Percentiles rank a stretch among this genome's conserved stretches.
Conservation (phyloP, 2,888 invertebrate genomes). For the Hirtodrosophila trivittata region DNA sequence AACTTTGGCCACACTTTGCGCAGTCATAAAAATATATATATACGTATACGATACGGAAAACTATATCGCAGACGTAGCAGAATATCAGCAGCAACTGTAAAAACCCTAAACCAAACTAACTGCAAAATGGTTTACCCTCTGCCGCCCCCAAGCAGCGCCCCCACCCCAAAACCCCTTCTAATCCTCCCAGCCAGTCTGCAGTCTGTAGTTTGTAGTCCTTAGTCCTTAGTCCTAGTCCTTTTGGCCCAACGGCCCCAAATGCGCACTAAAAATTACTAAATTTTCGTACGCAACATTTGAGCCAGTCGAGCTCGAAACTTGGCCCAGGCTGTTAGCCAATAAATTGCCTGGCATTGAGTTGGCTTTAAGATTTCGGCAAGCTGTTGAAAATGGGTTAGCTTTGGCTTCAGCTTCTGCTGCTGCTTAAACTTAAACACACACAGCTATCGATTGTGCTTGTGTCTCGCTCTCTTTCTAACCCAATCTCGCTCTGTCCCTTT, state of each 20-base stretch:
- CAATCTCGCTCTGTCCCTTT: conserved; percentile 31
- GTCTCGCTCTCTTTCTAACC: not conserved
- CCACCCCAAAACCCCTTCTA: too few relatives aligned
- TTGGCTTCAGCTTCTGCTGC: conserved; percentile 12
- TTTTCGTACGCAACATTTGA: conserved; percentile 63
- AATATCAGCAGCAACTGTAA: conserved; percentile 63
- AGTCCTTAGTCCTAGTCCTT: conserved; percentile 1
- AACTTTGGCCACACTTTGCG: conserved; percentile 69
- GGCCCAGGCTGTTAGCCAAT: conserved; percentile 53
- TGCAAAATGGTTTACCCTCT: conserved; percentile 66
- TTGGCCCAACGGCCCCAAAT: conserved; percentile 50
- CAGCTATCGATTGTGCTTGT: conserved; percentile 55
- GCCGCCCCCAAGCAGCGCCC: not conserved
- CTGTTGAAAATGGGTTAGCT: conserved; percentile 43
- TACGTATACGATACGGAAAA: conserved; percentile 18
- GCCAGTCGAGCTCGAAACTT: conserved; percentile 44
- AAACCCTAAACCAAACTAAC: conserved; percentile 65
- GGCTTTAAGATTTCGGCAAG: conserved; percentile 63
- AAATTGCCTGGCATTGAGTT: conserved; percentile 59
- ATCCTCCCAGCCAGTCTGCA: too few relatives aligned
- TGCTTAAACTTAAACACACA: conserved; percentile 25
- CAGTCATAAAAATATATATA: conserved; percentile 63
- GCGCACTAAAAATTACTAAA: conserved; percentile 65
- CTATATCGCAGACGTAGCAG: conserved; percentile 61
- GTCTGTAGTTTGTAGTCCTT: not conserved